These are phyloP conservation scores for Brachypteracias leptosomus DNA, from an alignment of 2,113 vertebrate genomes.

Conservation along the genomic window DNA sequence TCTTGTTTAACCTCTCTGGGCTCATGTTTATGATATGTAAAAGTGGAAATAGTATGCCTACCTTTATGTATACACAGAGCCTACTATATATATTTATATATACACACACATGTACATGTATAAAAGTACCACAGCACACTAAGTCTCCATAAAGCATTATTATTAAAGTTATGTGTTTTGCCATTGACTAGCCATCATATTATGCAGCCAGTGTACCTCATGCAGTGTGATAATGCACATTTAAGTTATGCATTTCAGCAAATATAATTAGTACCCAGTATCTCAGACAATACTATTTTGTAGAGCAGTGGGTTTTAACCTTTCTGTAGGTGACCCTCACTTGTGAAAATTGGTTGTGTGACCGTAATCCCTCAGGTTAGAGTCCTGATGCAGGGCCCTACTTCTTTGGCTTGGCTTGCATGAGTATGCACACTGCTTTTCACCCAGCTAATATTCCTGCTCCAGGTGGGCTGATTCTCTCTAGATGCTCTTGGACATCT, in stretches of 20 bases:
- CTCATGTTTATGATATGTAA: neutral
- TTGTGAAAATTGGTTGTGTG: neutral
- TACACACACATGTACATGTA: fast-evolving
- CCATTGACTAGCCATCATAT: neutral
- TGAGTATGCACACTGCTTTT: neutral
- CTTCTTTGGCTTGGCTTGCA: neutral
- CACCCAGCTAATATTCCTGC: neutral
- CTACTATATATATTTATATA: neutral
- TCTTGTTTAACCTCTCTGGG: neutral
- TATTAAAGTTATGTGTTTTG: neutral
- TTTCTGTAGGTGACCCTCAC: neutral
- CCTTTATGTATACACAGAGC: neutral
- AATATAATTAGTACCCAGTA: neutral
- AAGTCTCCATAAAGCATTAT: neutral
- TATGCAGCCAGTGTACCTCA: neutral
- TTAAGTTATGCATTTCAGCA: neutral
- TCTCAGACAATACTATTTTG: neutral
- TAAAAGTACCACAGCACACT: neutral
- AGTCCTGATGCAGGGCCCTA: neutral
- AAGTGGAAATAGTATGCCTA: neutral
- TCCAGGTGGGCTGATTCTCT: neutral
- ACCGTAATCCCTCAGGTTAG: neutral
- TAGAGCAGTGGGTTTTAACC: neutral
- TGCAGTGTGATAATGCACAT: neutral
- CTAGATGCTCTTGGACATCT: neutral